A percentile compares a stretch with the other conserved stretches of the same genome.
phyloP scores from a whole-genome alignment of 1,140 invertebrate genomes.

The Tenebrio molitor region DNA sequence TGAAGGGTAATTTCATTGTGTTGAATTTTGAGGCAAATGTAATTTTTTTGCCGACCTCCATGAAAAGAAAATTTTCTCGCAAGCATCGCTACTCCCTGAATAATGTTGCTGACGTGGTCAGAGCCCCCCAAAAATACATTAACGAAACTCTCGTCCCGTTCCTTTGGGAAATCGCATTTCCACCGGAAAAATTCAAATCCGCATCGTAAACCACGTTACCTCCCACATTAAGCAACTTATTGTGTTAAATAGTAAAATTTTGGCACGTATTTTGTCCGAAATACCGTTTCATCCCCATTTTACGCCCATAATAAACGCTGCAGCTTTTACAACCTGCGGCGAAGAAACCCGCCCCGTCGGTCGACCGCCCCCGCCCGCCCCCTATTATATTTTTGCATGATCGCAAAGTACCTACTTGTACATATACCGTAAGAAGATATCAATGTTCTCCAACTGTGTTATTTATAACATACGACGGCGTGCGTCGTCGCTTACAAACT shows the following conservation, averaged over 20 bases:
- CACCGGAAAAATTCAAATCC: slow-evolving; percentile 34
- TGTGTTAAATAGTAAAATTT: slow-evolving; percentile 31
- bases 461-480: slow-evolving; percentile 17
- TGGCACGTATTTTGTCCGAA: slow-evolving; percentile 9
- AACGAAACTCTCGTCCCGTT: too few relatives aligned
- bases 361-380: neutral
- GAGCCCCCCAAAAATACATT: too few relatives aligned
- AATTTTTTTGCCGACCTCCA: too few relatives aligned
- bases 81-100: too few relatives aligned
- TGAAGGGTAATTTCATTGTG: too few relatives aligned
- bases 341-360: neutral
- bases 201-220: slow-evolving; percentile 2
- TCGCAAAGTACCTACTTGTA: slow-evolving; percentile 24
- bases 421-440: slow-evolving; percentile 30
- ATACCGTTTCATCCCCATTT: neutral
- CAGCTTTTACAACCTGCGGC: neutral
- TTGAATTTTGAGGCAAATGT: too few relatives aligned
- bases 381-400: slow-evolving; percentile 26
- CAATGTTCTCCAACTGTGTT: slow-evolving; percentile 38
- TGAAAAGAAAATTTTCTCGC: too few relatives aligned
- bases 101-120: too few relatives aligned
- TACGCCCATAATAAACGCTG: neutral
- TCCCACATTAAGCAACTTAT: neutral
- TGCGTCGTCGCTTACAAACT: slow-evolving; percentile 8
- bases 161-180: too few relatives aligned